phyloP scores from a whole-genome alignment of 2,797 vertebrate species.

The Fundulus diaphanus region DNA sequence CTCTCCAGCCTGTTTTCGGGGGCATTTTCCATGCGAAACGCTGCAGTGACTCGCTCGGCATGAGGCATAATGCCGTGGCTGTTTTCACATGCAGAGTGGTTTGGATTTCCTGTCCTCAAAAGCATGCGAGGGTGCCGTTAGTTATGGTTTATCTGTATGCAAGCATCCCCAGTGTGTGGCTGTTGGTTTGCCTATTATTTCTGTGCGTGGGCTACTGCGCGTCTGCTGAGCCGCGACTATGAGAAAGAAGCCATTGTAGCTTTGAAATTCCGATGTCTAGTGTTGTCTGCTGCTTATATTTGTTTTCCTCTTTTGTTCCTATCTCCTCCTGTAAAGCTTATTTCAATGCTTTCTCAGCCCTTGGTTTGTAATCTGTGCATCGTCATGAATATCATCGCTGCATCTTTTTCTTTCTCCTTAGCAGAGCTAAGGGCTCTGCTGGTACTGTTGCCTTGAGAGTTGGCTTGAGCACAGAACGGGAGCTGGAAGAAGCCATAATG shows the following conservation, averaged over 20 bases:
- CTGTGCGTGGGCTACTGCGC: slow-evolving; percentile 74
- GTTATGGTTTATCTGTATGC: slow-evolving; percentile 51
- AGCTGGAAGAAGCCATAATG: slow-evolving; percentile 40
- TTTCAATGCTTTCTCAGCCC: background rate
- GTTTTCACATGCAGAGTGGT: slow-evolving; percentile 29
- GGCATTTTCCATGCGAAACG: slow-evolving; percentile 32
- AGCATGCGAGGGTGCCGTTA: slow-evolving; percentile 39
- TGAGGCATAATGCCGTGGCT: slow-evolving; percentile 15
- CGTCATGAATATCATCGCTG: slow-evolving; percentile 45
- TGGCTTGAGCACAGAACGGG: slow-evolving; percentile 35
- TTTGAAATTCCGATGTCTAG: slow-evolving; percentile 75
- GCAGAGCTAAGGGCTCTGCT: slow-evolving; percentile 24
- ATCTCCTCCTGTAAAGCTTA: slow-evolving; percentile 11
- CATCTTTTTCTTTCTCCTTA: slow-evolving; percentile 22
- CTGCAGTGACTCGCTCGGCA: slow-evolving; percentile 4
- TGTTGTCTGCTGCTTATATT: slow-evolving; percentile 69
- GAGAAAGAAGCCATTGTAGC: slow-evolving; percentile 75
- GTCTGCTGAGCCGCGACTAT: slow-evolving; percentile 68
- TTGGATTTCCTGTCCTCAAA: slow-evolving; percentile 41
- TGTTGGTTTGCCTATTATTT: slow-evolving; percentile 52
- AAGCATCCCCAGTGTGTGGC: slow-evolving; percentile 37
- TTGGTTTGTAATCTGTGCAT: slow-evolving; percentile 13
- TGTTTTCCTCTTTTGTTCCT: slow-evolving; percentile 28
- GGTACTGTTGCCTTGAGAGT: slow-evolving; percentile 34
- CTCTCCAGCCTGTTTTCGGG: background rate